These are phyloP conservation scores for Chaetodon trifascialis DNA, from an alignment of 2,113 vertebrate species.

Conservation along the genomic window DNA sequence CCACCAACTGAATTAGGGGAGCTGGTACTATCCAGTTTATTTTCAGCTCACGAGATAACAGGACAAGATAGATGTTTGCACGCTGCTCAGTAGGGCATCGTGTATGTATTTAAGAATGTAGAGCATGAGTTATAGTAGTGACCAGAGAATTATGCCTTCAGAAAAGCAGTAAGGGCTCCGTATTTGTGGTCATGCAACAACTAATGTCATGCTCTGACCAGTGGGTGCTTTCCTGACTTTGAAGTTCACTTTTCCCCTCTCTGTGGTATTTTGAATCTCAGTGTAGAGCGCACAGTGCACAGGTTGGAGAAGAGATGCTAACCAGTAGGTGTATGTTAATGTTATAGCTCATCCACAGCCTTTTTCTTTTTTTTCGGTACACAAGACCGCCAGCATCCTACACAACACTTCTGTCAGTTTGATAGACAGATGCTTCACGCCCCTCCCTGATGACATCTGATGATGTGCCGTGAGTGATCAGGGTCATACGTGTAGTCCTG, in stretches of 20 bases:
- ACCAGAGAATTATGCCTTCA: background rate
- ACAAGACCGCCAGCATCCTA: no score
- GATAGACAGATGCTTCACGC: no score
- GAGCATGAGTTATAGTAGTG: background rate
- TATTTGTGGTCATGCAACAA: background rate
- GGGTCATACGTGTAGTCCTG: no score
- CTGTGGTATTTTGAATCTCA: background rate
- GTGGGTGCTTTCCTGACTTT: background rate
- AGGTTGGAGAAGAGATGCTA: no score
- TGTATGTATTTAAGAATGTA: constrained; percentile 2
- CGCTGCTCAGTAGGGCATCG: background rate
- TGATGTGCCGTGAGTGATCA: no score
- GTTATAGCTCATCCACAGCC: no score
- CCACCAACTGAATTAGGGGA: constrained; percentile 45
- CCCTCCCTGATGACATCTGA: no score
- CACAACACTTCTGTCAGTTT: no score
- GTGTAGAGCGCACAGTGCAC: background rate
- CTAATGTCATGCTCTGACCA: background rate
- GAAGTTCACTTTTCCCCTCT: background rate
- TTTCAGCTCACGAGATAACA: constrained; percentile 30
- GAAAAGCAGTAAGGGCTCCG: background rate
- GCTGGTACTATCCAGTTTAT: constrained; percentile 32
- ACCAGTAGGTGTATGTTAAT: no score
- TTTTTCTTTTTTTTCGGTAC: no score
- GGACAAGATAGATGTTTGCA: background rate